phyloP scores from a whole-genome alignment of 2,797 vertebrate species.

The Buceros bicornis region DNA sequence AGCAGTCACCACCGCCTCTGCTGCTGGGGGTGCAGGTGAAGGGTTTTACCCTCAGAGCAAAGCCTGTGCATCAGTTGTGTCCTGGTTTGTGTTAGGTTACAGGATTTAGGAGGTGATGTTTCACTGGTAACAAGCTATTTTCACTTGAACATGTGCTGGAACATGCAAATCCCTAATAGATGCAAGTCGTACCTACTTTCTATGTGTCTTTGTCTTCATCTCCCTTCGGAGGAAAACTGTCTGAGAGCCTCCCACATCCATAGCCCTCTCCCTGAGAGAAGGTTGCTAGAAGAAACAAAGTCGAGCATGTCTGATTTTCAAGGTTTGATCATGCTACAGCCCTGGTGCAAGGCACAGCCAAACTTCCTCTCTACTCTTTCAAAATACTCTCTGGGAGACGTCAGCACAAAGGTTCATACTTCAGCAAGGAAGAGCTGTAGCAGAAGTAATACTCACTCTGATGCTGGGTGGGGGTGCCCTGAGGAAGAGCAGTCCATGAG shows the following conservation, averaged over 20 bases:
- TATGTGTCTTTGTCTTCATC: not conserved
- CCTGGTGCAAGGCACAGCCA: not conserved
- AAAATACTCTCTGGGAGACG: not conserved
- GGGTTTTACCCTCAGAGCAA: not conserved
- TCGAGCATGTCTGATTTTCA: fast-evolving
- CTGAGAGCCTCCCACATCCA: fast-evolving
- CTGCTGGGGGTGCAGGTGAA: fast-evolving
- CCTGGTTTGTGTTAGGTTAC: not conserved
- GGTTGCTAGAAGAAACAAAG: not conserved
- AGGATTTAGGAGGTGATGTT: not conserved
- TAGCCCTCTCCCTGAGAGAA: not conserved
- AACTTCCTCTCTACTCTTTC: not conserved
- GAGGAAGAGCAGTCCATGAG: not conserved
- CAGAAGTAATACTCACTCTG: not conserved
- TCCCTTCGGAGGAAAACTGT: not conserved
- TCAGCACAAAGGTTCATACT: not conserved
- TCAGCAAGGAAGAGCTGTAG: not conserved
- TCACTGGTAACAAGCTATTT: not conserved
- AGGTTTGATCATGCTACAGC: not conserved
- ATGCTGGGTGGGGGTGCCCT: not conserved
- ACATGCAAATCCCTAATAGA: not conserved
- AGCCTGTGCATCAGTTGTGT: fast-evolving
- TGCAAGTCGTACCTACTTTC: fast-evolving
- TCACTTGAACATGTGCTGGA: fast-evolving
- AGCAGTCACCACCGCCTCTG: fast-evolving